These are phyloP conservation scores for Psittacula echo DNA, from an alignment of 2,797 vertebrate genomes.

Conservation along the genomic window DNA sequence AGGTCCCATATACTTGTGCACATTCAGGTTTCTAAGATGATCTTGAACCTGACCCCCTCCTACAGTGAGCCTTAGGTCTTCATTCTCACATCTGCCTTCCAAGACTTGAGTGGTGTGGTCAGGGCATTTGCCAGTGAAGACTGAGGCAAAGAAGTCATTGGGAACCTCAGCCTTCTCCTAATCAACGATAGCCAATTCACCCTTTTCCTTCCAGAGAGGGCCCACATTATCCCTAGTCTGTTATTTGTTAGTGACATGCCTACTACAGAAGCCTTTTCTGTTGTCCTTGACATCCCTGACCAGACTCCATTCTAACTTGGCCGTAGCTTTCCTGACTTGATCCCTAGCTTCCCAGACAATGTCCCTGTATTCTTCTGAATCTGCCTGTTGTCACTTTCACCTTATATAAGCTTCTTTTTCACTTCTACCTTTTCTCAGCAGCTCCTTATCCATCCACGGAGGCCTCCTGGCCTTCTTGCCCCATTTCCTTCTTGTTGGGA, in stretches of 20 bases:
- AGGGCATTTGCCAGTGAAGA: not conserved
- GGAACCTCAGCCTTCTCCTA: not conserved
- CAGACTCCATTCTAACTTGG: not conserved
- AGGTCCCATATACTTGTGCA: not conserved
- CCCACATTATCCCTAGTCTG: not conserved
- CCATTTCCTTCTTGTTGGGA: not conserved
- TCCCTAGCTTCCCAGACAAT: not conserved
- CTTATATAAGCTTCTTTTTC: not conserved
- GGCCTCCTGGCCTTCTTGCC: not conserved
- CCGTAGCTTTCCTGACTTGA: not conserved
- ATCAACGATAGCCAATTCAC: not conserved
- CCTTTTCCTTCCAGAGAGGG: not conserved
- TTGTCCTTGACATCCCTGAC: not conserved
- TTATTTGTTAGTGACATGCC: not conserved
- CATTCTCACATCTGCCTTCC: not conserved
- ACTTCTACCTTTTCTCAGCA: not conserved
- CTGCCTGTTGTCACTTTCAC: not conserved
- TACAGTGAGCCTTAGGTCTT: not conserved
- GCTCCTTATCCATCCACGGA: not conserved
- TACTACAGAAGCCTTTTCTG: not conserved
- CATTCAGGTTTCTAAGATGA: not conserved
- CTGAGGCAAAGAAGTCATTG: not conserved
- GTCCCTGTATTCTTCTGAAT: not conserved
- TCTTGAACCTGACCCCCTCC: not conserved
- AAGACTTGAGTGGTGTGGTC: not conserved